A percentile compares a stretch with the other conserved stretches of the same genome.
phyloP scores from a whole-genome alignment of 2,113 vertebrate species.

The Suncus etruscus region DNA sequence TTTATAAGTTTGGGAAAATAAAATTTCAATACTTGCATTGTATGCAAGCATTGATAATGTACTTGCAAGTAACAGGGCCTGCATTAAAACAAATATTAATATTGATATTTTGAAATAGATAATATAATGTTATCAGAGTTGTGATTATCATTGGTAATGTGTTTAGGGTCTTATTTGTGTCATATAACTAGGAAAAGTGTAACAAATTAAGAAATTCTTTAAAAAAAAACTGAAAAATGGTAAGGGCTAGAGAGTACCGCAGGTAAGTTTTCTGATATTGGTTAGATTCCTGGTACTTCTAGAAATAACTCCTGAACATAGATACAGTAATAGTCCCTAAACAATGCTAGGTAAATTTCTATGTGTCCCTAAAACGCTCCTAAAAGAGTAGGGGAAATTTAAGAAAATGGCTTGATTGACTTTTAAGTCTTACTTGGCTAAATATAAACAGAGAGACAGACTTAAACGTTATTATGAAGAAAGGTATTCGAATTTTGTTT shows the following conservation, averaged over 20 bases:
- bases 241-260: too few relatives aligned
- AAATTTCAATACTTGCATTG: too few relatives aligned
- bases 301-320: too few relatives aligned
- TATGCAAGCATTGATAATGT: background rate
- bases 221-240: too few relatives aligned
- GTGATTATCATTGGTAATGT: background rate
- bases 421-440: conserved; percentile 18
- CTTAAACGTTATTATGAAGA: conserved; percentile 9
- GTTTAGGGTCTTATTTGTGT: background rate
- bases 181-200: background rate
- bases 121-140: background rate
- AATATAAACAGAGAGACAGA: background rate
- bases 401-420: background rate
- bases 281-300: too few relatives aligned
- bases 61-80: background rate
- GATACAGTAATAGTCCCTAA: too few relatives aligned
- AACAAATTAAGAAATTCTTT: background rate
- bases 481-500: conserved; percentile 32
- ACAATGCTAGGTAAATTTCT: too few relatives aligned
- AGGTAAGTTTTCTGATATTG: too few relatives aligned
- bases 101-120: background rate
- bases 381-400: background rate
- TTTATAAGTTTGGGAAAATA: too few relatives aligned
- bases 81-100: background rate
- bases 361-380: background rate